phyloP scores from a whole-genome alignment of 2,797 vertebrate genomes.

The Iguana delicatissima region DNA sequence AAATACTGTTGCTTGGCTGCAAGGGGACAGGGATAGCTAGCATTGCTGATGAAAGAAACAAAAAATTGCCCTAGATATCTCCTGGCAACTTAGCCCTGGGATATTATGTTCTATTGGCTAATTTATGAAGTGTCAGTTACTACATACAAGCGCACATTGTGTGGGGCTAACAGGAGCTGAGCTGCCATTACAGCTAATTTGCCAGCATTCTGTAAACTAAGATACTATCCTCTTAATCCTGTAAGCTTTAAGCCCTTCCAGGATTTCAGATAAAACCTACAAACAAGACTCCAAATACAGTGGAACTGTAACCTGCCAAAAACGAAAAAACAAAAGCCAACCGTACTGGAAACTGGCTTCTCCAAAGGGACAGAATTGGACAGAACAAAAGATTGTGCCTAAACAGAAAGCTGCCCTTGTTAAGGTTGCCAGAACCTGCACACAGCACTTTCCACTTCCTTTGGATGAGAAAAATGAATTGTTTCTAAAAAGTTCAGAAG shows the following conservation, averaged over 20 bases:
- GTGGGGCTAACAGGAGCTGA: not conserved
- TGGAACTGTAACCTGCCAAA: not conserved
- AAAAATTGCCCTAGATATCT: not conserved
- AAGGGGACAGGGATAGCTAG: not conserved
- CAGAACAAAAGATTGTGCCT: not conserved
- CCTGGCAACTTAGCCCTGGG: not conserved
- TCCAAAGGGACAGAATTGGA: not conserved
- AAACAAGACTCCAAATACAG: not conserved
- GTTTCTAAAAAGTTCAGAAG: not conserved
- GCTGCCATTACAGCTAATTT: not conserved
- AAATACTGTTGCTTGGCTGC: not conserved
- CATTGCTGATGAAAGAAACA: not conserved
- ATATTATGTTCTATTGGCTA: not conserved
- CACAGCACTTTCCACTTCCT: not conserved
- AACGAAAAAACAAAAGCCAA: not conserved
- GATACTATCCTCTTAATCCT: not conserved
- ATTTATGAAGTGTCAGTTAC: conserved; percentile 1
- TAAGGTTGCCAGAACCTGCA: not conserved
- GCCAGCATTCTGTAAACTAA: not conserved
- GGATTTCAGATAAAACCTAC: not conserved
- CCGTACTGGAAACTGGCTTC: too few relatives aligned
- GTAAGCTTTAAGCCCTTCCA: not conserved
- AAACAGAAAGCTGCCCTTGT: not conserved
- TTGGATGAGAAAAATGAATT: not conserved
- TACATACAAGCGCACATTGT: not conserved